A percentile compares a stretch with the other conserved stretches of the same genome.
Conservation (phyloP, 2,797 vertebrate species). For the Oreochromis mossambicus region DNA sequence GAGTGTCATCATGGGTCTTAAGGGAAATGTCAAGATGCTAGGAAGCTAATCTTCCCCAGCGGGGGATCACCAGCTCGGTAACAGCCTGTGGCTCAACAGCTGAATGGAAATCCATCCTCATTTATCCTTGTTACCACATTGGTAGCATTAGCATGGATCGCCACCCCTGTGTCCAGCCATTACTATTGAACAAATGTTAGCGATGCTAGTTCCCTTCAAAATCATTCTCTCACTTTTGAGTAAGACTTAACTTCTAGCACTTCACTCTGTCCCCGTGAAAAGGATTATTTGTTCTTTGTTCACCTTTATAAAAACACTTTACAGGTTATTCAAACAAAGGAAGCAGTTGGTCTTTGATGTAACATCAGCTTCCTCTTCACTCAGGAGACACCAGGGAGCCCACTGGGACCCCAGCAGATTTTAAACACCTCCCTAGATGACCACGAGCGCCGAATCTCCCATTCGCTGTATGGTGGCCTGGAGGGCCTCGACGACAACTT, state of each 20-base stretch:
- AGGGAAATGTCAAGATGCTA: constrained; percentile 50
- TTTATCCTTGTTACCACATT: constrained; percentile 28
- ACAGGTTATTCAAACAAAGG: not conserved
- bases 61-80: not conserved
- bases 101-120: constrained; percentile 61
- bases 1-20: constrained; percentile 28
- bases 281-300: not conserved
- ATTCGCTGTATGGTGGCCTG: constrained; percentile 87
- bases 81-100: constrained; percentile 12
- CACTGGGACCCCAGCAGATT: constrained; percentile 78
- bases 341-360: not conserved
- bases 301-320: not conserved
- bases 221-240: not conserved
- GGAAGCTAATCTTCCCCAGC: not conserved
- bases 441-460: constrained; percentile 91
- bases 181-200: not conserved
- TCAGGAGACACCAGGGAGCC: constrained; percentile 82
- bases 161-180: not conserved
- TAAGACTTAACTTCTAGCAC: not conserved
- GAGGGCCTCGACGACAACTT: constrained; percentile 86
- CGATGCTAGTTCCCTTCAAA: not conserved
- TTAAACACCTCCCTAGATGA: constrained; percentile 85
- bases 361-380: not conserved
- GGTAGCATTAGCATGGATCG: constrained; percentile 32
- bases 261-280: not conserved